Conservation (phyloP, 2,888 invertebrate genomes). For the Philopedon plagiatum region DNA sequence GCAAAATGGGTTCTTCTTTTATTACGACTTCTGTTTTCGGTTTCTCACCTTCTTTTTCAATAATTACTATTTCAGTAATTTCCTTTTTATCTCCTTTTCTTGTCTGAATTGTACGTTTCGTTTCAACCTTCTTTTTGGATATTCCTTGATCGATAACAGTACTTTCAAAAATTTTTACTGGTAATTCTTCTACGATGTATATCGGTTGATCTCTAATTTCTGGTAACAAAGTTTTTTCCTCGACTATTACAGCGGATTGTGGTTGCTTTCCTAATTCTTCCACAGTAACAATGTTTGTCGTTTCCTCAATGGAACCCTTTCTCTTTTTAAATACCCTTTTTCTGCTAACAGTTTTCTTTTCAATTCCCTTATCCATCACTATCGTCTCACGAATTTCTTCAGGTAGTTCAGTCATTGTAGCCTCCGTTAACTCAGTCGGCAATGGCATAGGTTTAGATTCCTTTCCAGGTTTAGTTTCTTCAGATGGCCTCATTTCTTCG, state of each 20-base stretch:
- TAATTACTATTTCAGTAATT: slow-evolving; percentile 31
- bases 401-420: slow-evolving; percentile 52
- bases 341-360: slow-evolving; percentile 53
- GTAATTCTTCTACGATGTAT: slow-evolving; percentile 59
- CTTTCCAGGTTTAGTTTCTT: slow-evolving; percentile 63
- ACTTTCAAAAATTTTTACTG: slow-evolving; percentile 56
- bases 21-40: slow-evolving; percentile 30
- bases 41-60: slow-evolving; percentile 34
- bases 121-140: slow-evolving; percentile 41
- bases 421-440: slow-evolving; percentile 10
- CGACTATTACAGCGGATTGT: slow-evolving; percentile 27
- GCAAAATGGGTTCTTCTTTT: slow-evolving; percentile 64
- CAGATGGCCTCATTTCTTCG: slow-evolving; percentile 68
- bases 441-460: slow-evolving; percentile 38
- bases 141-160: slow-evolving; percentile 55
- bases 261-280: slow-evolving; percentile 54
- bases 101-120: slow-evolving; percentile 40
- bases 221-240: neutral
- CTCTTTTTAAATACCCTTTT: slow-evolving; percentile 36
- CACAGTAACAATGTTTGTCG: slow-evolving; percentile 35
- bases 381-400: slow-evolving; percentile 54
- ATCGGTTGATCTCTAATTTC: slow-evolving; percentile 22
- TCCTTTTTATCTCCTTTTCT: slow-evolving; percentile 45
- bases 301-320: slow-evolving; percentile 21
- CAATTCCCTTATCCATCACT: slow-evolving; percentile 51